Evolutionary conservation across 2,113 vertebrate species (phyloP), one percentile per base, ranked within the genome.

Genomic region (Leptobrachium ailaonicum): DNA sequence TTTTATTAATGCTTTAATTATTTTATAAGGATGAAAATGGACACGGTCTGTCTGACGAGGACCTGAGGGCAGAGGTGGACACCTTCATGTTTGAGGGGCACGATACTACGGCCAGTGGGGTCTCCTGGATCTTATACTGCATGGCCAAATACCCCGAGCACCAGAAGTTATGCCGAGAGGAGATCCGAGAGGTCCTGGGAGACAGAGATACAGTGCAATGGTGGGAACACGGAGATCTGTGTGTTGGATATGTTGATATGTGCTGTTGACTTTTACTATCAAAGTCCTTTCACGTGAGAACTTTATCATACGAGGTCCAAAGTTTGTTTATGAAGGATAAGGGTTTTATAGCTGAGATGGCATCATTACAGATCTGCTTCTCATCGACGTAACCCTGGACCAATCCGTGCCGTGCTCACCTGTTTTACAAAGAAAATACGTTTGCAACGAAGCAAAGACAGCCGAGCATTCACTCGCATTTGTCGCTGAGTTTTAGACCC

Each of bases 1-100:
- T 50, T 50, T 50, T 50, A 50, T 32, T 50, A 8, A 50, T 50
- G 4, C 47, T 50, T 50, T 50, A 3, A 41, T 80, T 79, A 8
- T 62, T 66, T 41, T 66, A 42, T 10, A 78, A 95, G 94, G 93
- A 94, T 81, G 93, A 92, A 63, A 88, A 93, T 0, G 94, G 91
- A 53, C 85, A 77, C 1, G 90, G 92, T 2, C 83, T 95, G 1
- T 87, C 91, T 0, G 86, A 94, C 4, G 89, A 92, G 50, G 94
- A 95, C 66, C 87, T 95, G 5, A 82, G 89, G 74, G 92, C 92
- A 0, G 92, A 95, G 66, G 92, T 92, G 6, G 88, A 94, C 84
- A 95, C 94, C 2, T 95, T 95, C 85, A 95, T 95, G 94, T 95
- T 95, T 60, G 94, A 89, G 81, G 94, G 94, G 87, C 93, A 95